These are phyloP conservation scores for Uropsilus gracilis DNA, from an alignment of 2,113 vertebrate genomes.

Conservation along the genomic window DNA sequence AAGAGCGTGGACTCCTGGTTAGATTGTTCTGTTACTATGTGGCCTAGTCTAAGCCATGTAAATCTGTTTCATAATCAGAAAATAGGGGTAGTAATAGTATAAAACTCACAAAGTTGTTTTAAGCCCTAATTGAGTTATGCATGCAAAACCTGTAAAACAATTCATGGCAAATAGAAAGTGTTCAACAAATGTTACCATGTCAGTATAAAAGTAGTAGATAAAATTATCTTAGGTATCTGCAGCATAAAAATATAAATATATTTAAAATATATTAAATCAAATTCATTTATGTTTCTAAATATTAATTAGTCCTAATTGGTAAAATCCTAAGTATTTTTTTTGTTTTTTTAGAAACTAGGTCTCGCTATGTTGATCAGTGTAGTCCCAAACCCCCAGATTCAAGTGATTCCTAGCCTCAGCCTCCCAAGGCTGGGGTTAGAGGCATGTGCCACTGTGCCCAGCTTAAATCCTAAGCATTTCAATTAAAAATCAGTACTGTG, in stretches of 20 bases:
- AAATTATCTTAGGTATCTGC: not conserved
- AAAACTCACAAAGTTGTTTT: not conserved
- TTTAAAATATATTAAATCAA: not conserved
- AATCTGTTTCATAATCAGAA: constrained; percentile 1
- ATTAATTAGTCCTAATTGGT: not conserved
- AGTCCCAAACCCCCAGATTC: too few relatives aligned
- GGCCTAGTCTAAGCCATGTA: not conserved
- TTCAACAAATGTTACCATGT: not conserved
- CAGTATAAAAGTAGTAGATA: constrained; percentile 13
- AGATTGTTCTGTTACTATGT: not conserved
- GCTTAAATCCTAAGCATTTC: constrained; percentile 14
- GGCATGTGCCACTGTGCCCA: too few relatives aligned
- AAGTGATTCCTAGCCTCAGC: too few relatives aligned
- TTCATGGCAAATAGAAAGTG: not conserved
- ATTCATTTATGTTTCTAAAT: not conserved
- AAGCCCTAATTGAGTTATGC: not conserved
- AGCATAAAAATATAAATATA: constrained; percentile 30
- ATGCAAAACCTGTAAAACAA: not conserved
- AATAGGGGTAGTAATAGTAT: not conserved
- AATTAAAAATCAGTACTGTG: constrained; percentile 17
- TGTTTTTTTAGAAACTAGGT: too few relatives aligned
- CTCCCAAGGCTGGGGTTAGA: too few relatives aligned
- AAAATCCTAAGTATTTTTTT: constrained; percentile 20
- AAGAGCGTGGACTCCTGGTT: not conserved
- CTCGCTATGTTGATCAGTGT: too few relatives aligned